Evolutionary conservation across 2,113 vertebrate species (phyloP).

Genomic region (Corythaixoides concolor): DNA sequence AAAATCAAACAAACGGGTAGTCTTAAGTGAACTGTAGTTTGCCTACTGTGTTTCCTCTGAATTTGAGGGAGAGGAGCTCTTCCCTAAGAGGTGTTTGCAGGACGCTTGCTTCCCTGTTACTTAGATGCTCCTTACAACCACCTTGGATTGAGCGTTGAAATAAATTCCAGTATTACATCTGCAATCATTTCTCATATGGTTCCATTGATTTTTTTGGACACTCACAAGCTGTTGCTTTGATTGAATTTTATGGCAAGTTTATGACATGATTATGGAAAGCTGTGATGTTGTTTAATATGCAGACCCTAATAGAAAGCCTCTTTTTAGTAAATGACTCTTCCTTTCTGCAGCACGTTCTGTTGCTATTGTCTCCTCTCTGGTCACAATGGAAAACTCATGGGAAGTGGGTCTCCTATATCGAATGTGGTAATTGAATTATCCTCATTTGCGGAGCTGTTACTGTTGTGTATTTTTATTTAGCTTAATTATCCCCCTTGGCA

Average conservation of each 20-base stretch:
- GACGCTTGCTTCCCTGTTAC: background rate
- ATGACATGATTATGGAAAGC: constrained; percentile 41
- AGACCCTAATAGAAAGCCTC: constrained; percentile 33
- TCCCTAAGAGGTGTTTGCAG: background rate
- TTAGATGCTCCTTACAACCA: background rate
- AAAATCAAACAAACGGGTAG: background rate
- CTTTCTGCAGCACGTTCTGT: constrained; percentile 19
- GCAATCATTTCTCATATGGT: constrained; percentile 2
- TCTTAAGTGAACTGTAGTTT: background rate
- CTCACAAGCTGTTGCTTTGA: constrained; percentile 58
- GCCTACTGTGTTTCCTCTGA: background rate
- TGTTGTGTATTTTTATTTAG: constrained; percentile 58
- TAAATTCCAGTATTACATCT: background rate
- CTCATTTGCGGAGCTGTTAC: constrained; percentile 61
- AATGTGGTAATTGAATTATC: constrained; percentile 64
- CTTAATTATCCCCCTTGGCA: constrained; percentile 64
- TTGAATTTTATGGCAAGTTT: constrained; percentile 61
- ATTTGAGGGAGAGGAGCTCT: background rate
- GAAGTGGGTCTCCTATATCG: constrained; percentile 48
- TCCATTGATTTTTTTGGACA: constrained; percentile 48
- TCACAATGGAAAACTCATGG: constrained; percentile 48
- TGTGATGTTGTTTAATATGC: constrained; percentile 29
- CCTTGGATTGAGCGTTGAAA: background rate
- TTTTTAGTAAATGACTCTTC: constrained; percentile 6
- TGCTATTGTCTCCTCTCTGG: constrained; percentile 36